Conservation (phyloP, 2,113 vertebrate species). For the Pterocles burchelli region DNA sequence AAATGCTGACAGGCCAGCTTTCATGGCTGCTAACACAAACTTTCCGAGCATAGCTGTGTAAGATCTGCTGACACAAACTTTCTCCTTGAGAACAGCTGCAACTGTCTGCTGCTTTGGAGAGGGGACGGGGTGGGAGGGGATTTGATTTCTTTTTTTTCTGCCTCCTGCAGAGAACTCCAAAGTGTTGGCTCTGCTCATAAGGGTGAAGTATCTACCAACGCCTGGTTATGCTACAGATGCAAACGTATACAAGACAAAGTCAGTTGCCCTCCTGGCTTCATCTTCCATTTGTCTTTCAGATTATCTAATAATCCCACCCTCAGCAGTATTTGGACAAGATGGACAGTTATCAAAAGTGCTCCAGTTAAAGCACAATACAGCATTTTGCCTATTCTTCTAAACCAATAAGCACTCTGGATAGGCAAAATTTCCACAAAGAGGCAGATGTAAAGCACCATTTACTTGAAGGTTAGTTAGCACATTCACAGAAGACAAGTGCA, state of each 20-base stretch:
- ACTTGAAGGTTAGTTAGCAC: not conserved
- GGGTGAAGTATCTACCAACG: not conserved
- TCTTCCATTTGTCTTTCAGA: not conserved
- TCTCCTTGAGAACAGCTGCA: conserved; percentile 66
- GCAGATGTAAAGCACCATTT: not conserved
- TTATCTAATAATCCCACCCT: not conserved
- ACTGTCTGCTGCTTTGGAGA: conserved; percentile 28
- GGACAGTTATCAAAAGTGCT: conserved; percentile 2
- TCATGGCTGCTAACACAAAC: conserved; percentile 68
- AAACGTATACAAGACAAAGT: not conserved
- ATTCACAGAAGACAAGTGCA: not conserved
- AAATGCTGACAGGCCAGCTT: conserved; percentile 69
- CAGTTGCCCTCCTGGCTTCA: not conserved
- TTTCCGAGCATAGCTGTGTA: conserved; percentile 30
- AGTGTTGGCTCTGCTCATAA: not conserved
- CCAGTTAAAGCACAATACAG: not conserved
- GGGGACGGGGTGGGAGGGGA: not conserved
- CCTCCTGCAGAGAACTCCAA: not conserved
- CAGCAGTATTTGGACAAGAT: not conserved
- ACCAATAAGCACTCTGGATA: not conserved
- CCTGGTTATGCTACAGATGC: not conserved
- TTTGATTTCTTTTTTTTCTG: not conserved
- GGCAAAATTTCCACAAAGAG: not conserved
- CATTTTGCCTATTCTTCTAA: not conserved
- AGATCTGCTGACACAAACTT: conserved; percentile 66